These are phyloP conservation scores for Chaetorhynchus papuensis DNA, from an alignment of 2,113 vertebrate species.

Conservation along the genomic window DNA sequence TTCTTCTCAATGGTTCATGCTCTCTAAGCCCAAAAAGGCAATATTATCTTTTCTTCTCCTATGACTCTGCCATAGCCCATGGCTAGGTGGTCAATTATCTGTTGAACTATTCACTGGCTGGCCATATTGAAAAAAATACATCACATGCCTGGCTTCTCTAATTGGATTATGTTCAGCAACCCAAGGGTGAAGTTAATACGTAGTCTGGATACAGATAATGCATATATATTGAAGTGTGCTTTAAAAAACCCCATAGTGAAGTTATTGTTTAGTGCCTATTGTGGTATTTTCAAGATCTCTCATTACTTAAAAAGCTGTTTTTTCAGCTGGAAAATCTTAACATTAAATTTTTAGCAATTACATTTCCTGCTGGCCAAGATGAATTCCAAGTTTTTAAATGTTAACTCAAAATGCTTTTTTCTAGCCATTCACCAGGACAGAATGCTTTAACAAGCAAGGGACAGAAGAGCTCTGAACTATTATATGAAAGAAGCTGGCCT, in stretches of 20 bases:
- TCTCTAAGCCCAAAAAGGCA: background rate
- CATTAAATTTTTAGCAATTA: constrained; percentile 39
- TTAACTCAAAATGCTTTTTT: constrained; percentile 24
- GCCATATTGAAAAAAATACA: constrained; percentile 11
- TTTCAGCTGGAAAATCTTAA: constrained; percentile 59
- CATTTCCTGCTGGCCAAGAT: constrained; percentile 7
- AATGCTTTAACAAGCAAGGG: constrained; percentile 33
- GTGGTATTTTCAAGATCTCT: constrained; percentile 17
- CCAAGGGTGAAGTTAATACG: constrained; percentile 9
- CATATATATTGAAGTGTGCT: background rate
- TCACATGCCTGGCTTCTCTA: constrained; percentile 12
- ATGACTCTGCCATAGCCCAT: background rate
- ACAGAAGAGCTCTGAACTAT: constrained; percentile 25
- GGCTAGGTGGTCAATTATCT: constrained; percentile 51
- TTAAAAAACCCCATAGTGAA: background rate
- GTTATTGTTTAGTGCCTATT: constrained; percentile 12
- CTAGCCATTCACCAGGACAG: background rate
- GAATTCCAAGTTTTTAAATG: constrained; percentile 39
- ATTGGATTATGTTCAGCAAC: constrained; percentile 56
- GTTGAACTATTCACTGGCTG: constrained; percentile 47
- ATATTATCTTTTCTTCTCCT: background rate
- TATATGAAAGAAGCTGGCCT: background rate
- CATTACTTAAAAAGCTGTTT: constrained; percentile 38
- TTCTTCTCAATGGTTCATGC: background rate
- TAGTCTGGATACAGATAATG: constrained; percentile 29